A percentile compares a stretch with the other conserved stretches of the same genome.
These are phyloP conservation scores for Drosophila niveifrons DNA, from an alignment of 2,888 invertebrate genomes.

Conservation along the genomic window DNA sequence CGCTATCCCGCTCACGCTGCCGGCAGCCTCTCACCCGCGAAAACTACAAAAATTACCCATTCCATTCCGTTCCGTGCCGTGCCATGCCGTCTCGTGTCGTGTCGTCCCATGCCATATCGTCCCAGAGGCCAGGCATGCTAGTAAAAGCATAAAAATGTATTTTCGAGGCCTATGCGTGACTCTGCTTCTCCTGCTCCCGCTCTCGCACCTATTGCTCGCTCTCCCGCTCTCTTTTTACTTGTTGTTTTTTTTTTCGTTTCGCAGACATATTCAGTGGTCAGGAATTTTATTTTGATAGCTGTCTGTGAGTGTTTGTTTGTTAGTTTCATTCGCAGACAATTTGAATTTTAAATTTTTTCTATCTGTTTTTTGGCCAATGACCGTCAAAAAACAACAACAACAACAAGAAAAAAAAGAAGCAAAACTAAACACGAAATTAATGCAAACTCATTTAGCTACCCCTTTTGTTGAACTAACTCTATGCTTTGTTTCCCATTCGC, in stretches of 20 bases:
- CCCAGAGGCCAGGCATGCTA: constrained; percentile 30
- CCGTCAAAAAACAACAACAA: constrained; percentile 38
- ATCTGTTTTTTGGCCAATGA: constrained; percentile 56
- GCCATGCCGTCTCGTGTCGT: not conserved
- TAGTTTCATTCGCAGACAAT: constrained; percentile 58
- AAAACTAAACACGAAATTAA: constrained; percentile 6
- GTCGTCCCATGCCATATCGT: constrained; percentile 11
- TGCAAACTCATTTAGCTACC: constrained; percentile 19
- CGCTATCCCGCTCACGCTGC: constrained; percentile 48
- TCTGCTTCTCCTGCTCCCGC: constrained; percentile 4
- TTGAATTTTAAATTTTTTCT: constrained; percentile 59
- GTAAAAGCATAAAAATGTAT: constrained; percentile 40
- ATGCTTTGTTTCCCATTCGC: not conserved
- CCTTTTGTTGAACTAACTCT: not conserved
- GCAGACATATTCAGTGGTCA: constrained; percentile 69
- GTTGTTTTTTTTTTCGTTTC: not conserved
- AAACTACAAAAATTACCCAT: constrained; percentile 44
- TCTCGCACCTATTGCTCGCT: not conserved
- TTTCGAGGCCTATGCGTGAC: constrained; percentile 68
- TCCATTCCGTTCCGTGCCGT: constrained; percentile 29
- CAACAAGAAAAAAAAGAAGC: constrained; percentile 10
- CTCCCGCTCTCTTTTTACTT: not conserved
- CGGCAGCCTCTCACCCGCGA: constrained; percentile 11
- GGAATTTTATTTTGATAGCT: constrained; percentile 75
- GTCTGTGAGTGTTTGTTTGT: constrained; percentile 33